Conservation (phyloP, 2,113 vertebrate genomes). For the Sebastes fasciatus region DNA sequence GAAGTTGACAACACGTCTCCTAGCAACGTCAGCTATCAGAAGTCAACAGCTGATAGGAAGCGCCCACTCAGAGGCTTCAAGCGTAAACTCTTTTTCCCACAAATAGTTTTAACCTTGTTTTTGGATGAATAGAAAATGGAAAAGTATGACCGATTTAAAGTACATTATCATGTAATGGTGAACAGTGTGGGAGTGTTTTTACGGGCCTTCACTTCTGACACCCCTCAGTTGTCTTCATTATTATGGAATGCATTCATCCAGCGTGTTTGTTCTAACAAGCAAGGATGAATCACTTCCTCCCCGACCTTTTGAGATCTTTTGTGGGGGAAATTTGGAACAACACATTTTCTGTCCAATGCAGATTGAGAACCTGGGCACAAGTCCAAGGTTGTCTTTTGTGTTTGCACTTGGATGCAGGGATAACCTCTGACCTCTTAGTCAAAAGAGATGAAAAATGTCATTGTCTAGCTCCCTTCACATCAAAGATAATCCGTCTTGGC, state of each 20-base stretch:
- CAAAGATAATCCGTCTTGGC: conserved; percentile 27
- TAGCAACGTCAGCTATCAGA: background rate
- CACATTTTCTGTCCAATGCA: conserved; percentile 48
- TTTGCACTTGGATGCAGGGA: conserved; percentile 43
- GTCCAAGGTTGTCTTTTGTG: conserved; percentile 71
- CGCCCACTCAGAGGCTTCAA: background rate
- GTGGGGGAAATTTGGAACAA: conserved; percentile 54
- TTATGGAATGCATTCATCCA: conserved; percentile 60
- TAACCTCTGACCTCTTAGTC: conserved; percentile 54
- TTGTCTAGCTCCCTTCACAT: conserved; percentile 31
- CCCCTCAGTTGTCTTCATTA: conserved; percentile 62
- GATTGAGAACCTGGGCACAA: conserved; percentile 49
- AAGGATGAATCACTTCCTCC: conserved; percentile 71
- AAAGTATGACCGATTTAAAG: background rate
- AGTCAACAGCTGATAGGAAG: background rate
- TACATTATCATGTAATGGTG: background rate
- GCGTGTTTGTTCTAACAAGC: conserved; percentile 69
- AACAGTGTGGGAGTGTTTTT: conserved; percentile 6
- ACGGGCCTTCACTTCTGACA: conserved; percentile 30
- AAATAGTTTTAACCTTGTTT: background rate
- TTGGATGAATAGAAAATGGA: background rate
- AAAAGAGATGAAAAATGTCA: conserved; percentile 46
- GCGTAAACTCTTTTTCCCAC: background rate
- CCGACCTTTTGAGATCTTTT: conserved; percentile 64
- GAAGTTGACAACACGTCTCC: background rate